phyloP scores from a whole-genome alignment of 2,797 vertebrate genomes.

The Sebastes vulpes region DNA sequence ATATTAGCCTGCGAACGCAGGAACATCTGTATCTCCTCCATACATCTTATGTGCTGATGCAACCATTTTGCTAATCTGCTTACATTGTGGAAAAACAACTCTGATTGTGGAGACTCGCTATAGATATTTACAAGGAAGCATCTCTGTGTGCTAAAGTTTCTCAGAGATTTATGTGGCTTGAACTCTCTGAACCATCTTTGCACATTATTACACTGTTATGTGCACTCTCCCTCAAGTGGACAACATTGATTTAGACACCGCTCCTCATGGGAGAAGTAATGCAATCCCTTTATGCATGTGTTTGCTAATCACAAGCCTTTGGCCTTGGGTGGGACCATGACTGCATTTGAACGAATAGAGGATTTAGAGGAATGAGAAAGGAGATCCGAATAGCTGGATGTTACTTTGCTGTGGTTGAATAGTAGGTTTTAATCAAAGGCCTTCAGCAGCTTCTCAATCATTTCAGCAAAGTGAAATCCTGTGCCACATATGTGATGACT shows the following conservation, averaged over 20 bases:
- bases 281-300: conserved; percentile 3
- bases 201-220: conserved; percentile 2
- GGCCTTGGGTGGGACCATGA: background rate
- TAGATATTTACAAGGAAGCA: conserved; percentile 22
- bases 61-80: conserved; percentile 56
- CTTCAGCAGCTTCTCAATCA: conserved; percentile 8
- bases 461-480: conserved; percentile 27
- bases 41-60: conserved; percentile 56
- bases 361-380: background rate
- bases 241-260: conserved; percentile 17
- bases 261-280: conserved; percentile 28
- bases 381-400: background rate
- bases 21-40: conserved; percentile 59
- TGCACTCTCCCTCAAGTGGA: background rate
- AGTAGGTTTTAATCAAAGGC: conserved; percentile 11
- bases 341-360: conserved; percentile 1
- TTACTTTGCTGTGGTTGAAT: conserved; percentile 8
- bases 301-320: conserved; percentile 15
- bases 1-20: conserved; percentile 41
- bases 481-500: conserved; percentile 29
- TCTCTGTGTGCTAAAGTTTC: conserved; percentile 8
- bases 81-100: conserved; percentile 47
- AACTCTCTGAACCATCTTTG: conserved; percentile 13
- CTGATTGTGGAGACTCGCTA: conserved; percentile 1
- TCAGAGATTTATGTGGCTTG: conserved; percentile 1